These are phyloP conservation scores for Ditula angustiorana DNA, from an alignment of 2,888 invertebrate species.

Conservation along the genomic window DNA sequence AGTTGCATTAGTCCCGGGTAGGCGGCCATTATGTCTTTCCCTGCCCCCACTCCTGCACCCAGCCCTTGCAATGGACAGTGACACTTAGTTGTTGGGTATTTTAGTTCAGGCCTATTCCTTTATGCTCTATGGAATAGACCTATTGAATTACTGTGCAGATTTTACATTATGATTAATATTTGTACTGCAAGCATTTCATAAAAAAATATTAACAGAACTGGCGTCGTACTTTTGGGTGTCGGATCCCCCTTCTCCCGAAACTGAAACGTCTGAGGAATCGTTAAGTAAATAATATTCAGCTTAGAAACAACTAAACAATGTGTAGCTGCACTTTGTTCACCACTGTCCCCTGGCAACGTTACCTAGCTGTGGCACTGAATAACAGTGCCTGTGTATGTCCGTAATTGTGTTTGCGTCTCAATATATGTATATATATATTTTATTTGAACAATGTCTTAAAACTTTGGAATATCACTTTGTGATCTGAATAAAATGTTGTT, in stretches of 20 bases:
- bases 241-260: constrained; percentile 15
- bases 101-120: background rate
- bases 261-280: constrained; percentile 23
- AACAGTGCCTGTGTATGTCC: constrained; percentile 13
- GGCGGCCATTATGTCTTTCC: background rate
- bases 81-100: background rate
- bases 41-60: background rate
- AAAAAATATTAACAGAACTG: constrained; percentile 41
- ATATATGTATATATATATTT: too few species aligned
- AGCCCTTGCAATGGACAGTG: background rate
- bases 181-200: constrained; percentile 10
- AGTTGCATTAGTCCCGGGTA: background rate
- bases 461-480: background rate
- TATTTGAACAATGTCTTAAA: background rate
- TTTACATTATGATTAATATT: background rate
- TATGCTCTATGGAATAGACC: background rate
- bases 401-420: background rate
- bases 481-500: background rate
- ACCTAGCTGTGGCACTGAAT: constrained; percentile 10
- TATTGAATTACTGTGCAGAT: background rate
- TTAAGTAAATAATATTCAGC: constrained; percentile 29
- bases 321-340: constrained; percentile 15
- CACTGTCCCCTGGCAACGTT: background rate
- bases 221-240: constrained; percentile 27
- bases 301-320: constrained; percentile 19